Evolutionary conservation across 2,888 invertebrate species (phyloP).

Genomic region (Sinotaia quadrata): DNA sequence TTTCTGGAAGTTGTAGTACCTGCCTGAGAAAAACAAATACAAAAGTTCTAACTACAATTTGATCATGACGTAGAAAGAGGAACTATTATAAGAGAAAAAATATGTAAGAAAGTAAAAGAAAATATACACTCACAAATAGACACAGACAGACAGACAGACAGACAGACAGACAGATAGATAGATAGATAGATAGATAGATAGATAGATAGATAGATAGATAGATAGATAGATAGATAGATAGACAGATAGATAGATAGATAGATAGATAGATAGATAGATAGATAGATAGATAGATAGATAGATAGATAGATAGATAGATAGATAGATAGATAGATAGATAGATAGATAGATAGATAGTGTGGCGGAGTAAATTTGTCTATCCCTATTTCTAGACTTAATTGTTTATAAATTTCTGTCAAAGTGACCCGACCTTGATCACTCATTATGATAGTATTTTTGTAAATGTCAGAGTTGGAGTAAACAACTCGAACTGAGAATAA

Average conservation of each 20-base stretch:
- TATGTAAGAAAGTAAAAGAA: too few relatives aligned
- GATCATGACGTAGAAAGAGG: too few relatives aligned
- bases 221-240: conserved; percentile 1
- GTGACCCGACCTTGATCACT: too few relatives aligned
- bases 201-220: not conserved
- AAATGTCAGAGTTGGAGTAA: too few relatives aligned
- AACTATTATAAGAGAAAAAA: too few relatives aligned
- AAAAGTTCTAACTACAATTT: too few relatives aligned
- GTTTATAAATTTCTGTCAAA: too few relatives aligned
- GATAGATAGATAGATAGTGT: not conserved
- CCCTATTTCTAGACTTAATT: too few relatives aligned
- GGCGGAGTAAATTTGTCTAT: too few relatives aligned
- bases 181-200: not conserved
- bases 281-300: not conserved
- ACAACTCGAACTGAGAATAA: too few relatives aligned
- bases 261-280: conserved; percentile 1
- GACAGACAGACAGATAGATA: not conserved
- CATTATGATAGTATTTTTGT: too few relatives aligned
- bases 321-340: not conserved
- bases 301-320: not conserved
- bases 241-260: not conserved
- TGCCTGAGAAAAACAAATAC: conserved; percentile 38
- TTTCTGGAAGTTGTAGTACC: conserved; percentile 59
- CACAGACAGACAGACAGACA: not conserved
- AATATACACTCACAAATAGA: not conserved